phyloP scores from a whole-genome alignment of 2,888 invertebrate species.

The Synergus laeviventris region DNA sequence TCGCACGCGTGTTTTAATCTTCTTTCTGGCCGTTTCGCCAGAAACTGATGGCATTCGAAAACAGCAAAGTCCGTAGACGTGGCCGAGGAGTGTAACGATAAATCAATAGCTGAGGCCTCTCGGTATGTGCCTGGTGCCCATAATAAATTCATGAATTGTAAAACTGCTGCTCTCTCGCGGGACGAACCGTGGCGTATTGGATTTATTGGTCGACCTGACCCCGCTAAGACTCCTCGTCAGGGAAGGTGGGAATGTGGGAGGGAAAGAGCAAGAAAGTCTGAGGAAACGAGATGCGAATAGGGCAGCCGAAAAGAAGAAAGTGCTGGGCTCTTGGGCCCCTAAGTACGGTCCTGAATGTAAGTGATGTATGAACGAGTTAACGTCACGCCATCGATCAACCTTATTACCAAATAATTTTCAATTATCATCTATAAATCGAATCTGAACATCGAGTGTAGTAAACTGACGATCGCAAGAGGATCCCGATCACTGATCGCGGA shows the following conservation, averaged over 20 bases:
- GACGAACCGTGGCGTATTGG: slow-evolving; percentile 75
- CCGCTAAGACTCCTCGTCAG: slow-evolving; percentile 68
- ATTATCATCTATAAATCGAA: slow-evolving; percentile 69
- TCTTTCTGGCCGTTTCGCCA: slow-evolving; percentile 26
- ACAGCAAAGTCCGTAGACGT: slow-evolving; percentile 48
- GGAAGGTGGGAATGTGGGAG: slow-evolving; percentile 54
- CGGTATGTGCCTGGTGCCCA: slow-evolving; percentile 68
- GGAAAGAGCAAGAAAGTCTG: slow-evolving; percentile 42
- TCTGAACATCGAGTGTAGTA: slow-evolving; percentile 45
- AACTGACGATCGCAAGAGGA: slow-evolving; percentile 24
- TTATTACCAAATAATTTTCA: slow-evolving; percentile 74
- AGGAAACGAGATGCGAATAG: not conserved
- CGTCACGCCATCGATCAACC: slow-evolving; percentile 70
- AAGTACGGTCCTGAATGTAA: slow-evolving; percentile 43
- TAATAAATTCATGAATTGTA: slow-evolving; percentile 75
- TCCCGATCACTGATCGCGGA: slow-evolving; percentile 42
- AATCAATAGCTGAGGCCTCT: slow-evolving; percentile 71
- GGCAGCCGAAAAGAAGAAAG: slow-evolving; percentile 2
- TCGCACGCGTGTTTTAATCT: slow-evolving; percentile 28
- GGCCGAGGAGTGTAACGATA: slow-evolving; percentile 70
- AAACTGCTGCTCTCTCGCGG: slow-evolving; percentile 71
- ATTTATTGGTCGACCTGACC: slow-evolving; percentile 75
- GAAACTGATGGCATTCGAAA: slow-evolving; percentile 40
- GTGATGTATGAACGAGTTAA: slow-evolving; percentile 74
- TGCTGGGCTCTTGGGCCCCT: not conserved